Evolutionary conservation across 2,113 vertebrate genomes (phyloP), one percentile per base, ranked within the genome.

Genomic region (Dasyornis broadbenti): DNA sequence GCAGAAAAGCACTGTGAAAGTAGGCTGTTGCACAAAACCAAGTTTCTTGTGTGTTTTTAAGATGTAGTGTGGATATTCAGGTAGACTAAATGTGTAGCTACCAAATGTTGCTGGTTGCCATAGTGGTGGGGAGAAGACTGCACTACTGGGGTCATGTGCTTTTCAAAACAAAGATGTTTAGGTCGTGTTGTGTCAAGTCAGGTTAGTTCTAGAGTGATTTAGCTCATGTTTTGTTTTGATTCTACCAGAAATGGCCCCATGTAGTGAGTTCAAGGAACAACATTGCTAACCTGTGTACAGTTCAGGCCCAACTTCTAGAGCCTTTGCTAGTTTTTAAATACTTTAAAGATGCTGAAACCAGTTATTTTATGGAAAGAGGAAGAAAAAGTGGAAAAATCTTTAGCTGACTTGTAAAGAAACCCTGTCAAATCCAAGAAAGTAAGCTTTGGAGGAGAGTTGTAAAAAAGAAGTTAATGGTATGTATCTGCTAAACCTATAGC

Each of bases 1-100:
- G 56, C 73, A 65, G 73, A 94, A 91, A 49, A 84, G 28, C 65
- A 8, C 87, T 92, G n/a, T 65, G 37, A 56, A 95, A 92, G 37
- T 61, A 37, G 21, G 14, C n/a, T 64, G 23, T 89, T 94, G 73
- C 37, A 76, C 53, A 86, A 71, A 91, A 31, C 15, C 17, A 64
- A 31, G 35, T 84, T 86, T 83, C 27, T 70, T 63, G 27, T 82
- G 56, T 45, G 31, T 70, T 65, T 78, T 19, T 52, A 60, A 93
- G 47, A 84, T 35, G 28, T 28, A 57, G 28, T 49, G n/a, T 84
- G 52, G 40, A 4, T 89, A 35, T 77, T 54, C 10, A 30, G 44
- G 26, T 57, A 50, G 17, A 11, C 26, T 65, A 42, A 70, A 39
- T 50, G 20, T 39, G 12, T 77, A 47, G 16, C 16, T 37, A 0